A percentile compares a stretch with the other conserved stretches of the same genome.
These are phyloP conservation scores for Tangara arthus DNA, from an alignment of 2,797 vertebrate species.

Conservation along the genomic window DNA sequence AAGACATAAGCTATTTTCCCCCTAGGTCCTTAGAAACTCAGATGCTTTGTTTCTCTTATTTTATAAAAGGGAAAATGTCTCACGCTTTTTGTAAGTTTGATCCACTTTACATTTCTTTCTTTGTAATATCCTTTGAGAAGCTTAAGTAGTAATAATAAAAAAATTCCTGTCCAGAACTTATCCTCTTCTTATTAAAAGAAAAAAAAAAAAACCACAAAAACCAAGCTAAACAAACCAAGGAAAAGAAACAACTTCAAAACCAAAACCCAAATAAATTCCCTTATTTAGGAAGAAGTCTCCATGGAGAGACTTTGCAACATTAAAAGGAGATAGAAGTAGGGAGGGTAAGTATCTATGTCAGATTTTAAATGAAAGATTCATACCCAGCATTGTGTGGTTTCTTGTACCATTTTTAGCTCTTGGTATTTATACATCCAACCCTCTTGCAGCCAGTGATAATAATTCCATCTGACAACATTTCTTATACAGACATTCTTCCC, in stretches of 20 bases:
- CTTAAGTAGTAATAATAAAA: not conserved
- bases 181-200: not conserved
- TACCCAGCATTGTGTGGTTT: not conserved
- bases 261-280: not conserved
- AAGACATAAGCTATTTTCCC: not conserved
- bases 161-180: not conserved
- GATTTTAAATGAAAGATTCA: not conserved
- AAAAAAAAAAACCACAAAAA: not conserved
- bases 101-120: not conserved
- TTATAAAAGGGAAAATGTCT: not conserved
- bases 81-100: not conserved
- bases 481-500: not conserved
- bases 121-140: not conserved
- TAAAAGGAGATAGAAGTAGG: not conserved
- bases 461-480: rapidly evolving
- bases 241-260: not conserved
- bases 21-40: not conserved
- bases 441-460: not conserved
- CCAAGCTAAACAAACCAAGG: not conserved
- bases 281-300: not conserved
- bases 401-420: not conserved
- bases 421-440: not conserved
- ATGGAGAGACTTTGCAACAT: not conserved
- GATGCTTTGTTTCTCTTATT: not conserved
- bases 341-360: not conserved